Percentiles rank a stretch among this genome's conserved stretches.
phyloP scores from a whole-genome alignment of 2,797 vertebrate genomes.

The Tympanoctomys barrerae region DNA sequence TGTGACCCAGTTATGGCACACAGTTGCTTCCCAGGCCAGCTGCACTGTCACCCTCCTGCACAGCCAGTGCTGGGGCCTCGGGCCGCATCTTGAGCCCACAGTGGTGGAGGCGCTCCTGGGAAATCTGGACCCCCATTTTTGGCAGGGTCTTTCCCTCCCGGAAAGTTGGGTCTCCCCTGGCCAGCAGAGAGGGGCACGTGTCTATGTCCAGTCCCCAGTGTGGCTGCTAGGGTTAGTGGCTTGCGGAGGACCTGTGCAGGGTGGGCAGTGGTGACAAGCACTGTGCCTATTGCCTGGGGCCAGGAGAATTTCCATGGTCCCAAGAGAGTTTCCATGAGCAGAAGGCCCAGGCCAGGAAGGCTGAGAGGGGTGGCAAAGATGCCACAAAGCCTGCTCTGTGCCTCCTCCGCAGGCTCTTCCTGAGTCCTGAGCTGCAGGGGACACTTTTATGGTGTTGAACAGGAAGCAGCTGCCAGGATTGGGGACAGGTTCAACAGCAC shows the following conservation, averaged over 20 bases:
- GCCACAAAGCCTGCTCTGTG: slow-evolving; percentile 78
- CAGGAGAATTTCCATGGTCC: slow-evolving; percentile 22
- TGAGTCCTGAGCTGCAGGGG: background rate
- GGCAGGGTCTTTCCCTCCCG: background rate
- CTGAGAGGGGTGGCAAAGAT: background rate
- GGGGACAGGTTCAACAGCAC: background rate
- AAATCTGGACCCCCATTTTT: background rate
- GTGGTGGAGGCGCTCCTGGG: background rate
- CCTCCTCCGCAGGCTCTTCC: slow-evolving; percentile 36
- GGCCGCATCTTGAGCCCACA: slow-evolving; percentile 1
- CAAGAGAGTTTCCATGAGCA: slow-evolving; percentile 76
- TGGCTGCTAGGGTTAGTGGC: background rate
- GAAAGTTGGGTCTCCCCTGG: background rate
- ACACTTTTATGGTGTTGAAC: slow-evolving; percentile 54
- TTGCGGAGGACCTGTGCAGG: background rate
- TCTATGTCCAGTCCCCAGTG: background rate
- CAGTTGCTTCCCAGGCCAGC: slow-evolving; percentile 46
- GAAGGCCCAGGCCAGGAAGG: slow-evolving; percentile 10
- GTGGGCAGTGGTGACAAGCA: background rate
- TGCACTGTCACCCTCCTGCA: slow-evolving; percentile 27
- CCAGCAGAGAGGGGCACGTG: background rate
- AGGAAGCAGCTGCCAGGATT: background rate
- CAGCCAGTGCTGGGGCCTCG: background rate
- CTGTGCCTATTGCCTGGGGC: slow-evolving; percentile 11
- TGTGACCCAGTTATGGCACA: slow-evolving; percentile 37